Conservation (phyloP, 2,797 vertebrate genomes). For the Myripristis murdjan region DNA sequence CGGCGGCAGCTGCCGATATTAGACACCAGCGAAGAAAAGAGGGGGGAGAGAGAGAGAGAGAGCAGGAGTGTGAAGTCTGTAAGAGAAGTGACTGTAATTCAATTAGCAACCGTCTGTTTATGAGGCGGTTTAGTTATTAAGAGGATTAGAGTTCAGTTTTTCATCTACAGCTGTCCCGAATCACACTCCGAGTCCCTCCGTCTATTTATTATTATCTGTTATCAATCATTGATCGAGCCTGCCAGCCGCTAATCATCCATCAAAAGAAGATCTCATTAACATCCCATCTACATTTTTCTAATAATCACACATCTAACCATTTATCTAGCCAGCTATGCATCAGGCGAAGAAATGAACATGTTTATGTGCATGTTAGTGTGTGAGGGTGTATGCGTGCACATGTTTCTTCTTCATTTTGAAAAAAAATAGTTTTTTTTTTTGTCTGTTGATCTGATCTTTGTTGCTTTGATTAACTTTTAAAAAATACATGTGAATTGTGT, state of each 20-base stretch:
- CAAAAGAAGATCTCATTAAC: not conserved
- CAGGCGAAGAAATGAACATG: no score
- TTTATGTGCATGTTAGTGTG: no score
- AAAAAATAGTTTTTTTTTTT: no score
- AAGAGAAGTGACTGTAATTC: not conserved
- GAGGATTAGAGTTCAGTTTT: not conserved
- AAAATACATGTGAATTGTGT: no score
- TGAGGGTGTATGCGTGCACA: no score
- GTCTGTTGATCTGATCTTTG: no score
- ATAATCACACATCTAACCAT: not conserved
- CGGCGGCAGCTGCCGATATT: slow-evolving; percentile 33
- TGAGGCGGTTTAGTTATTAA: slow-evolving; percentile 5
- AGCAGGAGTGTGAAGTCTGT: slow-evolving; percentile 10
- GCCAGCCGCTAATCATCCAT: not conserved
- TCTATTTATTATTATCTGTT: not conserved
- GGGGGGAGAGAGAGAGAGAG: no score
- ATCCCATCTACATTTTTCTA: not conserved
- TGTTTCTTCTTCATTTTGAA: no score
- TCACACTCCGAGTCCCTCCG: not conserved
- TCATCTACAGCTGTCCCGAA: not conserved
- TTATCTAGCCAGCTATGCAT: no score
- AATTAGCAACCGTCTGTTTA: slow-evolving; percentile 19
- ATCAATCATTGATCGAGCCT: not conserved
- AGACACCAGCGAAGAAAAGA: slow-evolving; percentile 30
- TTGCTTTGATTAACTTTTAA: no score